These are phyloP conservation scores for Lochmaea capreae DNA, from an alignment of 2,888 invertebrate species.

Conservation along the genomic window DNA sequence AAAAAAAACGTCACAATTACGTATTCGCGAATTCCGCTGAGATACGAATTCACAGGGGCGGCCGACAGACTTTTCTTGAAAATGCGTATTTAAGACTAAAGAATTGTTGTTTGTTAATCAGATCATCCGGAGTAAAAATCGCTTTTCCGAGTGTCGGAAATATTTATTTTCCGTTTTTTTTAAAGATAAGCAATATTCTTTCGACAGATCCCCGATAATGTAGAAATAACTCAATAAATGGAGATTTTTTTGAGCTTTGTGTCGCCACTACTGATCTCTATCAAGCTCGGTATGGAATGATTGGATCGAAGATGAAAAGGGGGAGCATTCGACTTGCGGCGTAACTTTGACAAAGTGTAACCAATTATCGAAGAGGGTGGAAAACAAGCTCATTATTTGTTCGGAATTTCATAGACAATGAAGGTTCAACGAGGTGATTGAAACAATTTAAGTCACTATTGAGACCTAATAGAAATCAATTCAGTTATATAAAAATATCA, in stretches of 20 bases:
- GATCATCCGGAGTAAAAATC: background rate
- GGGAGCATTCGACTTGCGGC: conserved; percentile 40
- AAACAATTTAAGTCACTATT: conserved; percentile 30
- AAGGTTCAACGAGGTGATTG: conserved; percentile 40
- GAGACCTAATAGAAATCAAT: conserved; percentile 34
- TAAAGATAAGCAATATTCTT: background rate
- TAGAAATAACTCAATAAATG: conserved; percentile 9
- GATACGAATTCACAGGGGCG: conserved; percentile 12
- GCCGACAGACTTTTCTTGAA: background rate
- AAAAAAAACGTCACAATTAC: conserved; percentile 40
- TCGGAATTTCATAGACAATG: conserved; percentile 40
- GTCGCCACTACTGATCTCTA: conserved; percentile 33
- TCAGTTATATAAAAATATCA: background rate
- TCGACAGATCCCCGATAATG: background rate
- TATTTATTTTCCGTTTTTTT: background rate
- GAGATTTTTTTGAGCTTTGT: conserved; percentile 3
- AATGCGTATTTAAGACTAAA: too few species aligned
- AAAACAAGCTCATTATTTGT: conserved; percentile 42
- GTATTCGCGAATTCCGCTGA: conserved; percentile 32
- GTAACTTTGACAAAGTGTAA: conserved; percentile 43
- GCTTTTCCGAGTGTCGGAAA: background rate
- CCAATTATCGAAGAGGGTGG: conserved; percentile 44
- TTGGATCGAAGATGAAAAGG: conserved; percentile 34
- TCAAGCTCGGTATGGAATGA: conserved; percentile 30
- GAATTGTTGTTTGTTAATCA: background rate